Conservation (phyloP, 2,888 invertebrate genomes). For the Volucella bombylans region DNA sequence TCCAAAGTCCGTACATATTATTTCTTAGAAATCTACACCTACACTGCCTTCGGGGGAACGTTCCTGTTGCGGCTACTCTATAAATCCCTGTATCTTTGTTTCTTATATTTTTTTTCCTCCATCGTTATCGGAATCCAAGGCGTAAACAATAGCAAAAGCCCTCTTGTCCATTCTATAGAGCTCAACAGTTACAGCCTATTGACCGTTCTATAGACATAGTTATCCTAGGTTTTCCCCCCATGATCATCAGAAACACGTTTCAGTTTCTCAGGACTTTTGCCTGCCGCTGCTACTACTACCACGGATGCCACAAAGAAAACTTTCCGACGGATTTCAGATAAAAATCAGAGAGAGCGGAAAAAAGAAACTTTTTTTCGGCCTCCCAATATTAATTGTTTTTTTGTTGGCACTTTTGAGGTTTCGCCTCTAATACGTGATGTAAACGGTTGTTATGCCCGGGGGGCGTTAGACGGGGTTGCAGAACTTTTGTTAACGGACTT, state of each 20-base stretch:
- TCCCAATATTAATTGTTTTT: slow-evolving; percentile 68
- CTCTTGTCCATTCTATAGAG: slow-evolving; percentile 48
- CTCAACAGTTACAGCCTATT: slow-evolving; percentile 46
- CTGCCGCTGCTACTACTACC: slow-evolving; percentile 5
- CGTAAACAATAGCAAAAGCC: slow-evolving; percentile 41
- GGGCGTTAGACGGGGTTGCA: background rate
- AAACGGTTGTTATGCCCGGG: slow-evolving; percentile 45
- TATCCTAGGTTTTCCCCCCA: background rate
- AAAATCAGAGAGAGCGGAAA: slow-evolving; percentile 52
- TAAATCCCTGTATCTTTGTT: no score
- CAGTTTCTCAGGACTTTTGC: slow-evolving; percentile 62
- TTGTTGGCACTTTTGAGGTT: slow-evolving; percentile 64
- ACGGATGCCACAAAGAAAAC: slow-evolving; percentile 40
- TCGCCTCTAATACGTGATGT: slow-evolving; percentile 52
- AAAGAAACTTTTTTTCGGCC: slow-evolving; percentile 37
- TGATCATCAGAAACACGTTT: slow-evolving; percentile 60
- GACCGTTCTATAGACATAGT: slow-evolving; percentile 1
- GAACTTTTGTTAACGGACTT: slow-evolving; percentile 52
- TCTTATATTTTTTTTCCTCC: slow-evolving; percentile 14
- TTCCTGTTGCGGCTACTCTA: no score
- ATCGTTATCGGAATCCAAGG: slow-evolving; percentile 55
- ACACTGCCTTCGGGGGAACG: no score
- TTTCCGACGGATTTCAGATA: slow-evolving; percentile 62
- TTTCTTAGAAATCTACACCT: no score
- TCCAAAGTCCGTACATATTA: slow-evolving; percentile 7